Evolutionary conservation across 2,888 invertebrate genomes (phyloP).

Genomic region (Thysanoteuthis rhombus): DNA sequence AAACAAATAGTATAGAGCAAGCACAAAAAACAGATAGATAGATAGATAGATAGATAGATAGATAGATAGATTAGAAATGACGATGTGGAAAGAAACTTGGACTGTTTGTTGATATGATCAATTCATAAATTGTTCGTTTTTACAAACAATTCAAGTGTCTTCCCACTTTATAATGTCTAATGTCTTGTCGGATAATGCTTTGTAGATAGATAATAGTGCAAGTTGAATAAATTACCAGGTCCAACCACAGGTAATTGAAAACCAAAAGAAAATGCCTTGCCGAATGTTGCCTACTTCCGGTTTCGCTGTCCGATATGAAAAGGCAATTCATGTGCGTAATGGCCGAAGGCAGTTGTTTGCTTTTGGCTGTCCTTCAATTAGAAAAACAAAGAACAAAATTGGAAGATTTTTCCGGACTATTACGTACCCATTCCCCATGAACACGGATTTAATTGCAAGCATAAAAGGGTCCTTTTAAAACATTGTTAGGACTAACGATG

Average conservation of each 20-base stretch:
- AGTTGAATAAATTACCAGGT: neutral
- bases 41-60: too few relatives aligned
- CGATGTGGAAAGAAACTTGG: too few relatives aligned
- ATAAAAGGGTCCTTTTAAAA: neutral
- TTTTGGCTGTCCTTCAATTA: neutral
- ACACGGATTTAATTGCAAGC: neutral
- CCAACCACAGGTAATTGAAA: neutral
- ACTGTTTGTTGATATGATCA: too few relatives aligned
- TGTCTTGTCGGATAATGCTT: too few relatives aligned
- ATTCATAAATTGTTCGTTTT: too few relatives aligned
- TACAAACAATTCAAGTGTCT: too few relatives aligned
- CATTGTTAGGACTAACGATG: neutral
- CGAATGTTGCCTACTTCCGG: neutral
- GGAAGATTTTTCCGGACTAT: neutral
- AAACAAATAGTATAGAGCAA: too few relatives aligned
- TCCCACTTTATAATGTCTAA: too few relatives aligned
- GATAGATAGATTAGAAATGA: too few relatives aligned
- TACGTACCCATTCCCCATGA: neutral
- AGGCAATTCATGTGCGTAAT: neutral
- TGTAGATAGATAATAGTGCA: too few relatives aligned
- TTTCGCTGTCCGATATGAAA: neutral
- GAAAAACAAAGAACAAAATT: neutral
- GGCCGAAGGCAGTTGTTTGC: neutral
- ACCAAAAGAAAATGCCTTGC: neutral
- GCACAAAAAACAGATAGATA: too few relatives aligned